Evolutionary conservation across 2,113 vertebrate species (phyloP), one percentile per base, ranked within the genome.

Genomic region (Melanocharis versteri): DNA sequence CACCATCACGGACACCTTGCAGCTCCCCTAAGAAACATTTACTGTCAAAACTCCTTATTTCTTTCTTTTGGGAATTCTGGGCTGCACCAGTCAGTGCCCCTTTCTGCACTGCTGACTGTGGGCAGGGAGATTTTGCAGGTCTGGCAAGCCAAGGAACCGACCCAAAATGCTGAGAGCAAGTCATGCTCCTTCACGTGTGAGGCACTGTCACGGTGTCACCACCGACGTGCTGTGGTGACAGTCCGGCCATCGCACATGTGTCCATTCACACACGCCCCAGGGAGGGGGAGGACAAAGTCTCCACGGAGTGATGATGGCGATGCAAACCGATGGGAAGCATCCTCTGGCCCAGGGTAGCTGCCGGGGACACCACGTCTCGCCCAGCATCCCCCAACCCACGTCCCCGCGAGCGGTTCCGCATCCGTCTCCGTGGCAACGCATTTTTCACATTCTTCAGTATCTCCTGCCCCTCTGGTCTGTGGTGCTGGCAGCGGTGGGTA

Each of bases 401-500:
- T 79, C 83, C 89, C 90, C 33, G 4, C 0, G 0, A 77, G 87
- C 19, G 0, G 48, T 13, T 87, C 75, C 26, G 77, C 72, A 92
- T 95, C 77, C 28, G 73, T 97, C 87, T 94, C 96, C 92, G 17
- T 94, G 84, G 95, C 95, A 97, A 96, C 93, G 9, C 58, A 1
- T 58, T 79, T 58, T 56, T 47, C 87, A 19, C 87, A 62, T 92
- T 80, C 73, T 42, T 76, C 23, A 0, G 15, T 9, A 26, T 24
- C 60, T 87, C 70, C 61, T 21, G 45, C 83, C 90, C 90, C 73
- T 89, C 71, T 24, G 53, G 47, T 51, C 65, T 15, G 27, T 17
- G 24, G 35, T 1, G 3, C 64, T 7, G 6, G 53, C 54, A 81
- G 66, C 35, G 3, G 33, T 0, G 4, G 24, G 70, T 64, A 33